Evolutionary conservation across 2,888 invertebrate species (phyloP).

Genomic region (Hirtodrosophila trivittata): DNA sequence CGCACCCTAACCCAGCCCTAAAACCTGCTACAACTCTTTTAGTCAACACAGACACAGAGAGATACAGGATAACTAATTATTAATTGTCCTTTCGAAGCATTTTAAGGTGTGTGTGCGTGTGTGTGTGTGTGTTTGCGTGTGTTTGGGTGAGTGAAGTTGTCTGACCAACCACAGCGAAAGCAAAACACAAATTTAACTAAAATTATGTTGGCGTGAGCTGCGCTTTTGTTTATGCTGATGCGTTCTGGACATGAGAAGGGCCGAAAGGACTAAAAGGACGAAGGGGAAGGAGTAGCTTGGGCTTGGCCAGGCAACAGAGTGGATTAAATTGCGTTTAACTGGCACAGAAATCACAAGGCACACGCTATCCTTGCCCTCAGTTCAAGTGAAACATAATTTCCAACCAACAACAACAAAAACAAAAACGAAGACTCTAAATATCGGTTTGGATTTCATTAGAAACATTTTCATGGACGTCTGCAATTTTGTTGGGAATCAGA

Average conservation of each 20-base stretch:
- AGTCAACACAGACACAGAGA: background rate
- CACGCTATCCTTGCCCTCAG: conserved; percentile 12
- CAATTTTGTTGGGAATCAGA: background rate
- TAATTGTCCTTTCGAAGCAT: conserved; percentile 18
- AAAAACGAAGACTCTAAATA: conserved; percentile 26
- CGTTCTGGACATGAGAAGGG: conserved; percentile 49
- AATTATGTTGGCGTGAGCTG: conserved; percentile 64
- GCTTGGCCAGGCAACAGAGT: conserved; percentile 28
- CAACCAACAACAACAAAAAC: conserved; percentile 14
- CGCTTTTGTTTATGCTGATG: conserved; percentile 56
- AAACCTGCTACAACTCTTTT: conserved; percentile 17
- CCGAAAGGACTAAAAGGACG: conserved; percentile 9
- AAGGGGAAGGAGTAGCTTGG: conserved; percentile 23
- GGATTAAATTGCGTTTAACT: conserved; percentile 26
- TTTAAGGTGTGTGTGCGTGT: conserved; percentile 44
- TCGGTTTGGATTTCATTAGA: conserved; percentile 35
- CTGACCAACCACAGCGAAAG: conserved; percentile 44
- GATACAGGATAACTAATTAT: conserved; percentile 16
- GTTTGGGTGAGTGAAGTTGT: background rate
- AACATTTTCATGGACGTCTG: conserved; percentile 9
- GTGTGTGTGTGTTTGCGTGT: background rate
- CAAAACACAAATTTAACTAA: conserved; percentile 38
- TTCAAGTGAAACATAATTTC: conserved; percentile 26
- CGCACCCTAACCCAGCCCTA: background rate
- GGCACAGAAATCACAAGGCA: conserved; percentile 26